These are phyloP conservation scores for Oryzias sinensis DNA, from an alignment of 2,797 vertebrate species.

Conservation along the genomic window DNA sequence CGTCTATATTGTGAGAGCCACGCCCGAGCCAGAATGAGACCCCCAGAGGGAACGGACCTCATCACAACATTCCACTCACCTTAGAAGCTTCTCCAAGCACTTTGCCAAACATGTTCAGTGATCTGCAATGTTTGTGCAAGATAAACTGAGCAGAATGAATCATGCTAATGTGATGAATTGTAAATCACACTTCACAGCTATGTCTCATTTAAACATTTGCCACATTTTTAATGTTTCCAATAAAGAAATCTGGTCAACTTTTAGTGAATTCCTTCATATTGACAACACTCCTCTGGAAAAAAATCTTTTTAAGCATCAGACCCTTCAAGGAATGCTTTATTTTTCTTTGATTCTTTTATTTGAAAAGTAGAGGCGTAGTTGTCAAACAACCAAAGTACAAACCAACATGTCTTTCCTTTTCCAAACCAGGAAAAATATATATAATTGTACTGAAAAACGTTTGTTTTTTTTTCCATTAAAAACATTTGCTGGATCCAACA, in stretches of 20 bases:
- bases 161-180: slow-evolving; percentile 15
- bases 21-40: slow-evolving; percentile 86
- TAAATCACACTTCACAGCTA: slow-evolving; percentile 9
- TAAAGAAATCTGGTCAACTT: slow-evolving; percentile 34
- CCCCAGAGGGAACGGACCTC: slow-evolving; percentile 90
- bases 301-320: not conserved
- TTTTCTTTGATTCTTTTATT: too few species aligned
- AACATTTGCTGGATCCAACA: too few species aligned
- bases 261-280: not conserved
- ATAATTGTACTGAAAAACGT: too few species aligned
- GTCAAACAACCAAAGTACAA: too few species aligned
- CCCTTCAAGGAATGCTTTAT: too few species aligned
- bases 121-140: slow-evolving; percentile 20
- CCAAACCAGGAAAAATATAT: too few species aligned
- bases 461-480: too few species aligned
- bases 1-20: slow-evolving; percentile 94
- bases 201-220: not conserved
- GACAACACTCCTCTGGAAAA: not conserved
- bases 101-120: slow-evolving; percentile 9
- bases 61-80: slow-evolving; percentile 85
- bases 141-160: slow-evolving; percentile 3
- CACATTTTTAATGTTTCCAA: slow-evolving; percentile 24
- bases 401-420: too few species aligned
- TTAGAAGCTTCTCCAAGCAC: slow-evolving; percentile 53
- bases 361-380: too few species aligned